Conservation (phyloP, 37 sponge, comb jelly and placozoan species). For the Ephydatia muelleri region DNA sequence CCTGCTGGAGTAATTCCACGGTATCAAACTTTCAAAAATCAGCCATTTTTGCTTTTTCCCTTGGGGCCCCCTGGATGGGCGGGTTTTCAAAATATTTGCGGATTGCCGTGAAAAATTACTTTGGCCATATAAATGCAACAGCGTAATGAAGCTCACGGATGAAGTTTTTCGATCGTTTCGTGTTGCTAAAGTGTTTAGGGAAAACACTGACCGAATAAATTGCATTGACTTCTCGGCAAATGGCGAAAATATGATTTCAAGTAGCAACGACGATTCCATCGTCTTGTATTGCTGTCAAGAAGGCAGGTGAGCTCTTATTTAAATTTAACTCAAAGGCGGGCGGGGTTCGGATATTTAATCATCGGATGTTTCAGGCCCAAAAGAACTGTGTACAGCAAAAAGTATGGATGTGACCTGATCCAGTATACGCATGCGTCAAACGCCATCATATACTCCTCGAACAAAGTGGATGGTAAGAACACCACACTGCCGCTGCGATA, state of each 20-base stretch:
- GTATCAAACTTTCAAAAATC: too few relatives aligned
- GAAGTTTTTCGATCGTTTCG: constrained; percentile 85
- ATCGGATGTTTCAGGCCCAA: constrained; percentile 67
- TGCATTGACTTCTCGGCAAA: constrained; percentile 86
- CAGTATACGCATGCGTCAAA: constrained; percentile 98
- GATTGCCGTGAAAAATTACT: too few relatives aligned
- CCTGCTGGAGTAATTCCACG: too few relatives aligned
- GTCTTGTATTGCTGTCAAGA: constrained; percentile 94
- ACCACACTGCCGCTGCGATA: background rate
- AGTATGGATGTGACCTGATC: constrained; percentile 95
- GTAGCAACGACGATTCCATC: constrained; percentile 96
- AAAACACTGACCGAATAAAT: constrained; percentile 91
- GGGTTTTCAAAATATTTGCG: too few relatives aligned
- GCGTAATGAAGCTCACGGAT: constrained; percentile 87
- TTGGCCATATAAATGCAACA: too few relatives aligned
- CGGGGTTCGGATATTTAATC: background rate
- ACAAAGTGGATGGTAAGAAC: constrained; percentile 84
- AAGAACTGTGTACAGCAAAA: constrained; percentile 89
- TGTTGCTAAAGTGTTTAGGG: constrained; percentile 96
- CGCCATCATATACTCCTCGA: constrained; percentile 93
- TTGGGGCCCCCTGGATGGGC: too few relatives aligned
- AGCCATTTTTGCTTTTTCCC: too few relatives aligned
- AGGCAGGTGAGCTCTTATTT: constrained; percentile 76
- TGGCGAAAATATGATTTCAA: constrained; percentile 94
- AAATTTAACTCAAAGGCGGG: background rate